Evolutionary conservation across 2,113 vertebrate genomes (phyloP), one percentile per base, ranked within the genome.

Genomic region (Lonchura striata): DNA sequence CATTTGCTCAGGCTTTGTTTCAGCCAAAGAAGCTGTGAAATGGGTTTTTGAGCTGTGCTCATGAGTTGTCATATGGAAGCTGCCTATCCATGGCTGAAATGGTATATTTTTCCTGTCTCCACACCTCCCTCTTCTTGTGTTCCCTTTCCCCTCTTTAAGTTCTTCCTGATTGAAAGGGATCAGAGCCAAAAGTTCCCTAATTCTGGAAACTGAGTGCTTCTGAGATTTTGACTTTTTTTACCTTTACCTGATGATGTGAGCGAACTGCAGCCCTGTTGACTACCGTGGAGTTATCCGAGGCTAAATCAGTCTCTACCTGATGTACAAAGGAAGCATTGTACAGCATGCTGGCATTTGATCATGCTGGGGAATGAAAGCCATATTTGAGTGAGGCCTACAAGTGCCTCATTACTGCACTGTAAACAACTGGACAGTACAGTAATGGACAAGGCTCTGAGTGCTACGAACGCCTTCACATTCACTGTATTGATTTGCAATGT

Each of bases 331-430:
- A 83, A 23, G 82, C 87, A 77, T 95, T 97, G 94, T 95, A 28
- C 66, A 74, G 71, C 50, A 16, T 52, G 82, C 7, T 97, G 93
- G 93, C 96, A 95, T 95, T 97, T 92, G 84, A 87, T 90, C 90
- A 10, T 92, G 66, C 78, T 85, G 84, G 57, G 86, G 96, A 95
- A 95, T 95, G 95, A 96, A 97, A 97, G 91, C 94, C 94, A 95
- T 77, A 54, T 92, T 95, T 90, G 93, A 96, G 90, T 22, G 84
- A 94, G 94, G 84, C 78, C 91, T 96, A 74, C 83, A 80, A 95
- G 94, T 88, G 90, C 93, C 96, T 97, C 95, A 96, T 95, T 96
- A 96, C 91, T 92, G 83, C 81, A 94, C 88, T 96, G 88, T 93
- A 96, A 94, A 95, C 86, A 97, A 94, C 91, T 81, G 92, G 88